Percentiles rank a stretch among this genome's conserved stretches.
These are phyloP conservation scores for Lagopus muta DNA, from an alignment of 2,113 vertebrate genomes.

Conservation along the genomic window DNA sequence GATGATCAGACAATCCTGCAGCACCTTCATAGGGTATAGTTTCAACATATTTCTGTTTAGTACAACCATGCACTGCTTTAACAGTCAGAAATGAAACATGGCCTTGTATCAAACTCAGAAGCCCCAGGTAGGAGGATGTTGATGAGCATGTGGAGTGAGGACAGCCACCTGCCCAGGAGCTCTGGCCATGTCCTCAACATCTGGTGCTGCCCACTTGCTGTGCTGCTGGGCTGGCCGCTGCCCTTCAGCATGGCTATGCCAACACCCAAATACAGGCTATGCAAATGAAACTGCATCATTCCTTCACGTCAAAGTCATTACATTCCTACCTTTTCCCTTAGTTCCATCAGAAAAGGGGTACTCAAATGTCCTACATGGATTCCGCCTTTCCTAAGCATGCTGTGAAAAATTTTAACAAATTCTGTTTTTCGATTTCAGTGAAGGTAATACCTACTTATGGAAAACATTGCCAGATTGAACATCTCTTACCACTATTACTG, in stretches of 20 bases:
- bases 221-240: accelerated
- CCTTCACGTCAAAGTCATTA: neutral
- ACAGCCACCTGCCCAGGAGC: accelerated
- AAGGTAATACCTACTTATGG: neutral
- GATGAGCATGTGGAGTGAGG: accelerated
- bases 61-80: neutral
- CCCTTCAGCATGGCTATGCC: accelerated
- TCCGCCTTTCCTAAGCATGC: neutral
- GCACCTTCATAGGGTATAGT: neutral
- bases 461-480: slow-evolving; percentile 33
- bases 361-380: neutral
- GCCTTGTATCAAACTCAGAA: neutral
- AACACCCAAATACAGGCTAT: neutral
- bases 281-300: neutral
- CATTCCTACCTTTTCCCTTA: neutral
- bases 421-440: neutral
- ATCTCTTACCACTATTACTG: slow-evolving; percentile 3
- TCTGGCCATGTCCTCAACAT: neutral
- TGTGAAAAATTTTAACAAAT: neutral
- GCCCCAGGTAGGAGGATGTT: neutral
- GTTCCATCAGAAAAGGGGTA: neutral
- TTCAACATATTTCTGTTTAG: neutral
- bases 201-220: neutral
- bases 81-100: neutral
- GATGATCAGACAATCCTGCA: neutral